These are phyloP conservation scores for Pseudopodoces humilis DNA, from an alignment of 2,113 vertebrate species.

Conservation along the genomic window DNA sequence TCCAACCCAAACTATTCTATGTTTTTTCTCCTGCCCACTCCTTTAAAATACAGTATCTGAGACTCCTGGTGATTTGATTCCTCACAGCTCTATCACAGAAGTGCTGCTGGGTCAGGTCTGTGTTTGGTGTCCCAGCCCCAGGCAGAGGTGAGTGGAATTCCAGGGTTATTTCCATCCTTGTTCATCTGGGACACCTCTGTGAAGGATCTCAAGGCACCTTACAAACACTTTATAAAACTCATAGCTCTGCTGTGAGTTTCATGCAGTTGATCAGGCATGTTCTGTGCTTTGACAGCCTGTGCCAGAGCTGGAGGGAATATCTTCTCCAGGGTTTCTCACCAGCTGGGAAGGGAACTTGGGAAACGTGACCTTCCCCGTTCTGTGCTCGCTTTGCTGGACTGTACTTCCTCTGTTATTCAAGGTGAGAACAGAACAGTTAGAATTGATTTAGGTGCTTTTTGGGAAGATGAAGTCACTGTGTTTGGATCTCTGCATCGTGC, in stretches of 20 bases:
- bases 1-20: background rate
- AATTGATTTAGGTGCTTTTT: conserved; percentile 45
- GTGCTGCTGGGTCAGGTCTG: background rate
- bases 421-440: conserved; percentile 36
- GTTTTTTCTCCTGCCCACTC: background rate
- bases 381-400: background rate
- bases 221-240: background rate
- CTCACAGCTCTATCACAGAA: background rate
- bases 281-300: background rate
- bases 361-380: conserved; percentile 23
- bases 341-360: conserved; percentile 22
- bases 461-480: conserved; percentile 63
- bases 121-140: rapidly evolving
- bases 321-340: background rate
- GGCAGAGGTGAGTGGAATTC: background rate
- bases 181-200: background rate
- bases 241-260: background rate
- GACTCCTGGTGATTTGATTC: background rate
- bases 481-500: conserved; percentile 41
- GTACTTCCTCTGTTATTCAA: conserved; percentile 56
- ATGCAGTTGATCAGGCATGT: background rate
- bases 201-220: background rate
- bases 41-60: background rate
- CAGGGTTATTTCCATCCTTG: background rate
- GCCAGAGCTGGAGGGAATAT: background rate